These are phyloP conservation scores for Drosophila repletoides DNA, from an alignment of 1,140 invertebrate genomes.

Conservation along the genomic window DNA sequence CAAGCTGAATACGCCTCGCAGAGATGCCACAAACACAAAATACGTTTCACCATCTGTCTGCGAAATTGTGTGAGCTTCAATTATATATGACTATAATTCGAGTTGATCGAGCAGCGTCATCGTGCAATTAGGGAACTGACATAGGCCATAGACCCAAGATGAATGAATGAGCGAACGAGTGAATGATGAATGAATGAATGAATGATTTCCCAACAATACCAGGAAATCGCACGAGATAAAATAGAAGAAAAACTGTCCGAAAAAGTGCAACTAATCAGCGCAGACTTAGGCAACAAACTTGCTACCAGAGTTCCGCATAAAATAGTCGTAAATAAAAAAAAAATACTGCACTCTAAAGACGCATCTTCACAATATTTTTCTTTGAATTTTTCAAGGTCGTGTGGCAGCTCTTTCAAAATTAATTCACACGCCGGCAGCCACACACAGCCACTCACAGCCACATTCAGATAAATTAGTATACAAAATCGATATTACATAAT, in stretches of 20 bases:
- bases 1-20: background rate
- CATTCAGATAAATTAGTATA: conserved; percentile 45
- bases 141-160: background rate
- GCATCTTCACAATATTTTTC: too few relatives aligned
- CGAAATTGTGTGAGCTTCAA: conserved; percentile 35
- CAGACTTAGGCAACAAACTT: conserved; percentile 6
- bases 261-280: conserved; percentile 40
- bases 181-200: too few relatives aligned
- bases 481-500: conserved; percentile 72
- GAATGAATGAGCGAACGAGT: too few relatives aligned
- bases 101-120: conserved; percentile 48
- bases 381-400: conserved; percentile 67
- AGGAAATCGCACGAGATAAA: conserved; percentile 49
- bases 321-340: background rate
- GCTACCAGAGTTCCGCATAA: conserved; percentile 17
- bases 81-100: conserved; percentile 29
- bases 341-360: background rate
- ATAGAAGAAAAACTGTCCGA: background rate
- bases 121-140: conserved; percentile 43
- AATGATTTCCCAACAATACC: conserved; percentile 49
- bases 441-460: too few relatives aligned
- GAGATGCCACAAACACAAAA: background rate
- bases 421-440: conserved; percentile 54
- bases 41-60: conserved; percentile 9
- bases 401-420: conserved; percentile 36